phyloP scores from a whole-genome alignment of 2,888 invertebrate genomes.

The Buathra laborator region DNA sequence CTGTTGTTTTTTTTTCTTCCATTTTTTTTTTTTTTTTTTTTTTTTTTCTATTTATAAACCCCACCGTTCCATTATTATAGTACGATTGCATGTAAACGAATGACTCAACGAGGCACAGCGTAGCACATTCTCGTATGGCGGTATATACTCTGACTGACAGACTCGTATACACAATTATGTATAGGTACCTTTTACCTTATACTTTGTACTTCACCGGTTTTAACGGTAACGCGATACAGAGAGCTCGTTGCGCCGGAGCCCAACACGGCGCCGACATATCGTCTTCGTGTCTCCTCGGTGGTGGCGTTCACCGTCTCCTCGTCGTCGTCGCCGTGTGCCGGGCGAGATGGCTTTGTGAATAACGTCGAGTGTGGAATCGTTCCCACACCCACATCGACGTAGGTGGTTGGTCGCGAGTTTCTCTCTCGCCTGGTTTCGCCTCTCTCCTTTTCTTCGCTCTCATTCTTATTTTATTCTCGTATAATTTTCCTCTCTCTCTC shows the following conservation, averaged over 20 bases:
- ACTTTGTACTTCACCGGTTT: constrained; percentile 43
- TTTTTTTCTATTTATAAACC: not conserved
- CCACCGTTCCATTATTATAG: constrained; percentile 9
- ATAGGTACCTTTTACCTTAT: constrained; percentile 22
- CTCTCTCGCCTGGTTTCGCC: constrained; percentile 13
- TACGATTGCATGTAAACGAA: constrained; percentile 1
- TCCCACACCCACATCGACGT: constrained; percentile 74
- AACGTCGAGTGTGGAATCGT: constrained; percentile 62
- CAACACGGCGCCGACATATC: constrained; percentile 46
- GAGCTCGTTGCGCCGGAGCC: constrained; percentile 29
- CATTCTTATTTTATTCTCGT: not conserved
- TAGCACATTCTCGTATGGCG: not conserved
- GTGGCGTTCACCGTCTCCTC: constrained; percentile 38
- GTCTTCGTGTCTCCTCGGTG: constrained; percentile 34
- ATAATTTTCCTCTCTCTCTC: constrained; percentile 10
- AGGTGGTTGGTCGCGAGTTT: constrained; percentile 60
- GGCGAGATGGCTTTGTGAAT: constrained; percentile 37
- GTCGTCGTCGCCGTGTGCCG: constrained; percentile 1
- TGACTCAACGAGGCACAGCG: constrained; percentile 29
- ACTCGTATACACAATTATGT: constrained; percentile 15
- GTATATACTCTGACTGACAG: constrained; percentile 26
- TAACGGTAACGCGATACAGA: constrained; percentile 58
- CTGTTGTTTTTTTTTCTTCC: not conserved
- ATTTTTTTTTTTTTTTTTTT: not conserved
- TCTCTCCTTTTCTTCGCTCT: constrained; percentile 14